Conservation (phyloP, 1,140 invertebrate genomes). For the Globodera ellingtonae region DNA sequence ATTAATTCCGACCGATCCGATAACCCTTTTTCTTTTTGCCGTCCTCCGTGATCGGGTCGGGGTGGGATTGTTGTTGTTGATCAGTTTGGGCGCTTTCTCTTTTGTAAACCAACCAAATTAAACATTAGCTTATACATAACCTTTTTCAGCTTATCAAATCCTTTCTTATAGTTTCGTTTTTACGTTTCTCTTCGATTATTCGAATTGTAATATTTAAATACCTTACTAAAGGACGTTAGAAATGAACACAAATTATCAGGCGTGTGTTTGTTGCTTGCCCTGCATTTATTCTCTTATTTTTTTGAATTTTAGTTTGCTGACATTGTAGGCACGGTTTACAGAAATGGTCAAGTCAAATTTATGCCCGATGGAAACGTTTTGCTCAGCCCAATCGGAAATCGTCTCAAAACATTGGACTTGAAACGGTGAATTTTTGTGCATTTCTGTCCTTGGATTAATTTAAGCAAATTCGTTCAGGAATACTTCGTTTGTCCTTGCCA, state of each 20-base stretch:
- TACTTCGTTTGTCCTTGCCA: slow-evolving; percentile 30
- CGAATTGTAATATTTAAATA: too few relatives aligned
- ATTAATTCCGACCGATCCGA: too few relatives aligned
- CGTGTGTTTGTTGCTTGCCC: not conserved
- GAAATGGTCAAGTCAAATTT: slow-evolving; percentile 38
- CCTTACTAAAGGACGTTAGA: not conserved
- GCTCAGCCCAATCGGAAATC: slow-evolving; percentile 40
- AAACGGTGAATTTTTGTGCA: slow-evolving; percentile 24
- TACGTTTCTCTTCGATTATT: too few relatives aligned
- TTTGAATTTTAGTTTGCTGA: slow-evolving; percentile 44
- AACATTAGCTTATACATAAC: too few relatives aligned
- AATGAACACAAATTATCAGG: slow-evolving; percentile 29
- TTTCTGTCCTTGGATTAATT: slow-evolving; percentile 12
- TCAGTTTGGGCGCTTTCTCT: too few relatives aligned
- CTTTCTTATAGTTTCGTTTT: too few relatives aligned
- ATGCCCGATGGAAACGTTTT: slow-evolving; percentile 35
- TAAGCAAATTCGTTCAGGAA: slow-evolving; percentile 38
- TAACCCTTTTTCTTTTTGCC: too few relatives aligned
- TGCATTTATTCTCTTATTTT: not conserved
- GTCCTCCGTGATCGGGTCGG: too few relatives aligned
- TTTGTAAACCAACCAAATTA: too few relatives aligned
- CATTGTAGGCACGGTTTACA: slow-evolving; percentile 40
- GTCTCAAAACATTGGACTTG: slow-evolving; percentile 41
- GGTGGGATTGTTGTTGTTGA: too few relatives aligned
- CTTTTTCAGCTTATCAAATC: too few relatives aligned